Evolutionary conservation across 2,113 vertebrate genomes (phyloP), one percentile per base, ranked within the genome.

Genomic region (Oenanthe melanoleuca): DNA sequence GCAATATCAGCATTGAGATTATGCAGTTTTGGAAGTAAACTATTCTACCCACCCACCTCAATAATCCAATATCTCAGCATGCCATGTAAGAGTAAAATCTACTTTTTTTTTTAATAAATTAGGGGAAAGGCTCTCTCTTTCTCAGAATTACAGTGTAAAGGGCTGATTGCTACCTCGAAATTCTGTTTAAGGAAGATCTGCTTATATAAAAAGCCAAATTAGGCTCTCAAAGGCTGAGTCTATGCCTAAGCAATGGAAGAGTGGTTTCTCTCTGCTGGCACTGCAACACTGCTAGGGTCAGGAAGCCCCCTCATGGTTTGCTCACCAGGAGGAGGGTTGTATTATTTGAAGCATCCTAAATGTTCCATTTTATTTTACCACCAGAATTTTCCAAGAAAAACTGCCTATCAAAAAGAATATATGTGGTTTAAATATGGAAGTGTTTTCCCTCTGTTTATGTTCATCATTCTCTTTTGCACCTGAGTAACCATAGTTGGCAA

Each of bases 171-270:
- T 87, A 95, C 83, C 78, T 95, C 8, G 14, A 94, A 94, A 94
- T 94, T 93, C 93, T 95, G 56, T 87, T 96, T 75, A 87, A 95
- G 52, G 90, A 86, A 94, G 82, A 95, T 83, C 89, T 96, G 66
- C 91, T 95, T 92, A 93, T 93, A 84, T 90, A 95, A 93, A 97
- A 96, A 92, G 80, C 87, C 88, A 95, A 93, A 92, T 96, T 94
- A 94, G 87, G 87, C 88, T 96, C 73, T 94, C 84, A 87, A 94
- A 96, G 56, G 70, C 95, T 96, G 73, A 95, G 80, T 0, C 79
- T 96, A 61, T 93, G 94, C 56, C 87, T 88, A 96, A 94, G 95
- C 83, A 96, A 93, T 3, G 95, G 95, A 97, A 96, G 90, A 97
- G 79, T 34, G 74, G 89, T 89, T 97, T 96, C 83, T 91, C 80